Conservation (phyloP, 2,888 invertebrate genomes). For the Ceraclea dissimilis region DNA sequence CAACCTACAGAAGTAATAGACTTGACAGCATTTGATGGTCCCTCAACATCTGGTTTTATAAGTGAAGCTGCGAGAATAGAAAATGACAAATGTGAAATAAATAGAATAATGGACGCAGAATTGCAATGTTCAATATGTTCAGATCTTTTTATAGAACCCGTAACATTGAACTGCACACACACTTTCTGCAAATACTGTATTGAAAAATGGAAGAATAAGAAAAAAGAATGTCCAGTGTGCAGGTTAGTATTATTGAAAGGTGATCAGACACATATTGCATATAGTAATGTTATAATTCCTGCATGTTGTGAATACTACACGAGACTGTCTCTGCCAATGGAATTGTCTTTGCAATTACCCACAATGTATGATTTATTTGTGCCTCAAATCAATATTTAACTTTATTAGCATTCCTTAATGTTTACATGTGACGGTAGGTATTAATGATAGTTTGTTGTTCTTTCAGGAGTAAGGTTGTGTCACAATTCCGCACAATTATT, state of each 20-base stretch:
- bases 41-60: conserved; percentile 10
- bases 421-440: too few relatives aligned
- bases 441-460: too few relatives aligned
- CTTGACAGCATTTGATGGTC: conserved; percentile 30
- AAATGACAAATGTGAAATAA: conserved; percentile 34
- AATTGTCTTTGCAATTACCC: too few relatives aligned
- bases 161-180: conserved; percentile 65
- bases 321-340: too few relatives aligned
- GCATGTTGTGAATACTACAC: too few relatives aligned
- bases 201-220: conserved; percentile 59
- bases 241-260: conserved; percentile 36
- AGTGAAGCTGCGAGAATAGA: not conserved
- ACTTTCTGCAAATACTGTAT: conserved; percentile 70
- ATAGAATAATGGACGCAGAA: conserved; percentile 59
- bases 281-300: too few relatives aligned
- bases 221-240: conserved; percentile 67
- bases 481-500: conserved; percentile 54
- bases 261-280: too few relatives aligned
- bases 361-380: too few relatives aligned
- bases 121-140: conserved; percentile 69
- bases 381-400: too few relatives aligned
- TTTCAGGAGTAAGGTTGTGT: conserved; percentile 31
- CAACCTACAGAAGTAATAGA: conserved; percentile 33
- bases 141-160: conserved; percentile 63
- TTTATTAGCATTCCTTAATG: too few relatives aligned